Percentiles rank a stretch among this genome's conserved stretches.
Conservation (phyloP, 2,888 invertebrate genomes). For the Gortyna flavago region DNA sequence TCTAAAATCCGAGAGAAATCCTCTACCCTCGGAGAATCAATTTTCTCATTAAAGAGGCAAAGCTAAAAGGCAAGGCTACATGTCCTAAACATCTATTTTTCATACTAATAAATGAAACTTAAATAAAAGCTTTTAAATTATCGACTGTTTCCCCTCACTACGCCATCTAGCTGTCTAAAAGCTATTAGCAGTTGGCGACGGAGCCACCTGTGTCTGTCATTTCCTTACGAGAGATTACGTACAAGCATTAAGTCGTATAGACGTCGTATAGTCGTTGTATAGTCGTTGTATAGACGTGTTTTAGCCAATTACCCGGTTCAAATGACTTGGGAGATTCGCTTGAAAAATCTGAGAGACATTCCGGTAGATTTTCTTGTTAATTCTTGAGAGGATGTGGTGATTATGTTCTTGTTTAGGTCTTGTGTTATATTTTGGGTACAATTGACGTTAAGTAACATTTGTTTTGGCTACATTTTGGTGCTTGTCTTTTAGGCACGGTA, state of each 20-base stretch:
- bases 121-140: conserved; percentile 24
- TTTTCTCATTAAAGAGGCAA: no score
- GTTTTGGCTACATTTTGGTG: neutral
- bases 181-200: conserved; percentile 89
- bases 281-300: conserved; percentile 63
- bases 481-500: neutral
- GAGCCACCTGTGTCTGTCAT: conserved; percentile 84
- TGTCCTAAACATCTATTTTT: no score
- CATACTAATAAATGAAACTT: neutral
- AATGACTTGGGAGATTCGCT: conserved; percentile 44
- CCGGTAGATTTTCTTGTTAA: conserved; percentile 6
- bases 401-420: neutral
- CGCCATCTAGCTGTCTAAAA: conserved; percentile 85
- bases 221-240: conserved; percentile 87
- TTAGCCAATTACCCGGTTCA: conserved; percentile 71
- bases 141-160: conserved; percentile 69
- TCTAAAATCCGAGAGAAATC: no score
- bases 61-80: no score
- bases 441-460: neutral
- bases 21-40: no score
- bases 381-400: conserved; percentile 8
- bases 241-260: conserved; percentile 74
- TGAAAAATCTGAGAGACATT: conserved; percentile 40
- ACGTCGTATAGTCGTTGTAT: conserved; percentile 1
- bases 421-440: neutral